Evolutionary conservation across 2,797 vertebrate species (phyloP), one percentile per base, ranked within the genome.

Genomic region (Leptodactylus fallax): DNA sequence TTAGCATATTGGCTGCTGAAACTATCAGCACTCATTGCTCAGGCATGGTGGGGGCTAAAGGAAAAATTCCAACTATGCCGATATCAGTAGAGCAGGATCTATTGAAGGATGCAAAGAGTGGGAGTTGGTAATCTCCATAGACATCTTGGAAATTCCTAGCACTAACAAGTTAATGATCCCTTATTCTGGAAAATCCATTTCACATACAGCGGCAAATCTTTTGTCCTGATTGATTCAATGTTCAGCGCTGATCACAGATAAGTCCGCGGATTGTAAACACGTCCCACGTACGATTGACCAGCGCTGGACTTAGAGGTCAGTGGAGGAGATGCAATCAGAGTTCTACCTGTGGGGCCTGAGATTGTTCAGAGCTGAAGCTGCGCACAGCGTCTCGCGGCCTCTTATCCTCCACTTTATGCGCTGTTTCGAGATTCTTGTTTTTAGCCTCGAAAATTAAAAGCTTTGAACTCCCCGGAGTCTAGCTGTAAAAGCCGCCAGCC

Each of bases 371-470:
- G 81, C 65, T 36, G 17, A 12, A 45, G 7, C 10, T 11, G 0
- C 8, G 51, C 49, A 7, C 23, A 36, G 8, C 17, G 0, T 36
- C 51, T 19, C 19, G 10, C 65, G 19, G 27, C 6, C 25, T 3
- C 13, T 56, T 56, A 56, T 71, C 63, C 23, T 69, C 16, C 61
- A 55, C 81, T 23, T 47, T 61, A 49, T 49, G 60, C 7, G 63
- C 47, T 16, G 5, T 58, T 72, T 21, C 6, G 21, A 53, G 56
- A 84, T 74, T 84, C 23, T 55, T 36, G 21, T 21, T 51, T 76
- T 85, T 85, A 47, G 84, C 76, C 23, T 72, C 6, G 27, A 72
- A 76, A 72, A 84, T 55, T 63, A 65, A 79, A 63, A 80, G 77
- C 77, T 86, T 69, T 71, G 49, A 86, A 71, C 56, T 86, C 63